phyloP scores from a whole-genome alignment of 1,140 invertebrate genomes.

The Helicoverpa zea region DNA sequence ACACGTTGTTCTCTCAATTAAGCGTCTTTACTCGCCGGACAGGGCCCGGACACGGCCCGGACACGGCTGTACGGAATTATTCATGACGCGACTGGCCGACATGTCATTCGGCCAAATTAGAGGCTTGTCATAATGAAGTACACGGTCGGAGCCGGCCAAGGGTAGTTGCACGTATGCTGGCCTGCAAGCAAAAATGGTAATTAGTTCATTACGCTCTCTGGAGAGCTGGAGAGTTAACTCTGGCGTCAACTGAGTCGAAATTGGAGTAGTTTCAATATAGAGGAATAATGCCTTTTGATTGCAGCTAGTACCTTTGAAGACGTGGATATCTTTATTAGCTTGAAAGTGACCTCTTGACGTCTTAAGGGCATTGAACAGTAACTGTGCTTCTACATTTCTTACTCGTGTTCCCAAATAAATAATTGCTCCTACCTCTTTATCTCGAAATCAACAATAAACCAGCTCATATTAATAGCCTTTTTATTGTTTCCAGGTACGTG shows the following conservation, averaged over 20 bases:
- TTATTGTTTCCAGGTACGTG: slow-evolving; percentile 61
- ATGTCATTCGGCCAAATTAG: slow-evolving; percentile 75
- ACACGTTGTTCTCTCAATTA: slow-evolving; percentile 81
- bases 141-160: neutral
- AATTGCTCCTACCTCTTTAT: neutral
- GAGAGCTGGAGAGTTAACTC: too few relatives aligned
- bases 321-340: too few relatives aligned
- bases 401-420: neutral
- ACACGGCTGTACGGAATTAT: slow-evolving; percentile 69
- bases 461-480: slow-evolving; percentile 15
- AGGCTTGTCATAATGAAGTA: slow-evolving; percentile 62
- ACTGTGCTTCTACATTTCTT: too few relatives aligned
- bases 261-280: neutral
- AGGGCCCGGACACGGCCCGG: slow-evolving; percentile 67
- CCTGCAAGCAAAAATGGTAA: slow-evolving; percentile 45
- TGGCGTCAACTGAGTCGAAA: slow-evolving; percentile 6
- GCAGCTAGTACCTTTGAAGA: neutral
- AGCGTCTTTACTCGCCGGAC: slow-evolving; percentile 74
- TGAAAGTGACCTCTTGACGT: too few relatives aligned
- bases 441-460: neutral
- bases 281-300: neutral
- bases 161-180: slow-evolving; percentile 39
- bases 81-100: slow-evolving; percentile 70
- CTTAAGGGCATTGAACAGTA: too few relatives aligned
- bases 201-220: slow-evolving; percentile 32